Base-by-base conservation (phyloP, 2,888 invertebrate genomes). In the Lasioglossum marginatum region DNA sequence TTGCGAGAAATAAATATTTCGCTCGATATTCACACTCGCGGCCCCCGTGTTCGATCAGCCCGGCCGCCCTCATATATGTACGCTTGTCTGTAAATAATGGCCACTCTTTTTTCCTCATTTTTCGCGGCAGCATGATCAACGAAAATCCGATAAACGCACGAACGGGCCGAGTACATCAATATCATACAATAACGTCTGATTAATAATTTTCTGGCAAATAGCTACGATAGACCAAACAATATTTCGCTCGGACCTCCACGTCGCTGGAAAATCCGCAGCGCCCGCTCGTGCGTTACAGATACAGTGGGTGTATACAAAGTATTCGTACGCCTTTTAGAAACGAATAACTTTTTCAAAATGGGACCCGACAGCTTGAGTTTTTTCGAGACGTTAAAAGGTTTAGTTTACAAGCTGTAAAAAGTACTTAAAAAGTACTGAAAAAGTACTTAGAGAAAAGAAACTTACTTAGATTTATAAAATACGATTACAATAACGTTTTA, bases 131-230 rank as follows among this genome's bases (percentile, higher is more conserved):
- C 43, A 27, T 27, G 68, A 70, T 57, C 63, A 81, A 63, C 77
- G 48, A 37, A 81, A 63, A 60, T 72, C 71, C 23, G 31, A 45
- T 72, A 31, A 70, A 63, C 23, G n/a, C 27, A 27, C 8, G 3
- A 37, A 37, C 40, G 40, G 63, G n/a, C 12, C 70, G 70, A 70
- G 70, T 40, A 70, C 70, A 70, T 70, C n/a, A 40, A 40, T 70
- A 40, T 34, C 34, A 19, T 43, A 63, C 71, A 43, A 45, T 60
- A 60, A 45, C 52, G 31, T 60, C 45, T 34, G 68, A 81, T 60
- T 76, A 76, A 60, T 81, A 71, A 76, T 81, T 81, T 76, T 27
- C 70, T 31, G 34, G 34, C n/a, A 68, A 71, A 45, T 27, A 60
- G 34, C 71, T 71, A 40, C 68, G 40, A 73, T 66, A 68, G 19